Evolutionary conservation across 2,113 vertebrate genomes (phyloP).

Genomic region (Bombycilla garrulus): DNA sequence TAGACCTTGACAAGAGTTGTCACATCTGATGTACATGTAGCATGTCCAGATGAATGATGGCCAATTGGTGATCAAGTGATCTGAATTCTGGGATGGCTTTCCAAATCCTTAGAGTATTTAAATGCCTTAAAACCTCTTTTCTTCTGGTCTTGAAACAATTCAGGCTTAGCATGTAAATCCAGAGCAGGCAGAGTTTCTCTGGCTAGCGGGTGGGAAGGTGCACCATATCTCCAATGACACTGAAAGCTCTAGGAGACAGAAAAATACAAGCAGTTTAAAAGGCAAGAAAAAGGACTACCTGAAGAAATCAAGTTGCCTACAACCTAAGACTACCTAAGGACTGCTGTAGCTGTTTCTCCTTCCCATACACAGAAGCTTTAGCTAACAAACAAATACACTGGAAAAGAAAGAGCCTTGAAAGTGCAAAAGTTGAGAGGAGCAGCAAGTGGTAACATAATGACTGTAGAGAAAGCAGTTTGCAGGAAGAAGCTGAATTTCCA

Average conservation of each 20-base stretch:
- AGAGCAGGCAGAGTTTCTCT: not conserved
- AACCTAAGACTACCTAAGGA: not conserved
- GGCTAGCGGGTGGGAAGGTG: not conserved
- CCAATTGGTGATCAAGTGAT: not conserved
- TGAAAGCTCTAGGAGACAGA: not conserved
- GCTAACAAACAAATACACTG: not conserved
- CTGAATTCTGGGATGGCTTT: not conserved
- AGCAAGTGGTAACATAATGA: not conserved
- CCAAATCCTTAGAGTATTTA: not conserved
- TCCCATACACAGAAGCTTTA: not conserved
- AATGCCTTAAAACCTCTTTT: not conserved
- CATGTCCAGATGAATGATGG: not conserved
- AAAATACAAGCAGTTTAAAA: not conserved
- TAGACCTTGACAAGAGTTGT: not conserved
- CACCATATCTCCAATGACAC: not conserved
- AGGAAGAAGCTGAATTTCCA: not conserved
- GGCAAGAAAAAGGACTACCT: not conserved
- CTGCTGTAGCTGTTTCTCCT: not conserved
- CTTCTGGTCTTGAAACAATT: not conserved
- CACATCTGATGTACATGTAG: not conserved
- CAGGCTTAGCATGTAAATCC: not conserved
- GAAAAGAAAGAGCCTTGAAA: not conserved
- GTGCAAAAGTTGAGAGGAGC: not conserved
- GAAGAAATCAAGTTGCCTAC: not conserved
- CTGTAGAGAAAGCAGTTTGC: not conserved